Percentiles rank a stretch among this genome's conserved stretches.
Evolutionary conservation across 2,888 invertebrate species (phyloP).

Genomic region (Tenthredo mesomela): DNA sequence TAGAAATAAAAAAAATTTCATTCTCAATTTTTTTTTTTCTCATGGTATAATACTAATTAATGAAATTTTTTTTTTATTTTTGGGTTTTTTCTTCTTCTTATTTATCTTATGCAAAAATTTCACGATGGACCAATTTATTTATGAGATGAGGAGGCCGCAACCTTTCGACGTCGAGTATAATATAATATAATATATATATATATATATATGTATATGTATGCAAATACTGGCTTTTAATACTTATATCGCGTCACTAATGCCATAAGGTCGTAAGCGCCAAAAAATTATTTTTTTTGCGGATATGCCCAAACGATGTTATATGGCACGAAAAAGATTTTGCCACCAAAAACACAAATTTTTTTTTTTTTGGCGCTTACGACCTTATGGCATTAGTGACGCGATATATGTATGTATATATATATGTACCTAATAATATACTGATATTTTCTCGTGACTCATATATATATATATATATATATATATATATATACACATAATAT

Average conservation of each 20-base stretch:
- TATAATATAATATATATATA: background rate
- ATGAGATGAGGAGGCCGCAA: background rate
- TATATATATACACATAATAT: too few species aligned
- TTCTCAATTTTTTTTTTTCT: background rate
- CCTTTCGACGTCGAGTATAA: background rate
- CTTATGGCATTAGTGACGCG: too few species aligned
- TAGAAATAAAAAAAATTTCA: background rate
- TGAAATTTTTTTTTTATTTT: background rate
- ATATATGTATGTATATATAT: too few species aligned
- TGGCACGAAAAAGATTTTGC: too few species aligned
- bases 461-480: background rate
- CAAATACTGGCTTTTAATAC: conserved; percentile 41
- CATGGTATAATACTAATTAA: background rate
- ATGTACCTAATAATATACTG: background rate
- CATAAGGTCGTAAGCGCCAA: too few species aligned
- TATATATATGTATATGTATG: background rate
- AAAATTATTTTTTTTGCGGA: too few species aligned
- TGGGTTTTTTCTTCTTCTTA: background rate
- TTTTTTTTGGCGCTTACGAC: too few species aligned
- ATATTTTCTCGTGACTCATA: background rate
- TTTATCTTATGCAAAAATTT: background rate
- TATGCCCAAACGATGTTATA: too few species aligned
- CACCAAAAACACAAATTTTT: too few species aligned
- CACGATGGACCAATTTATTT: background rate
- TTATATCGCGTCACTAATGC: too few species aligned